Evolutionary conservation across 2,113 vertebrate genomes (phyloP), one percentile per base, ranked within the genome.

Genomic region (Etheostoma cragini): DNA sequence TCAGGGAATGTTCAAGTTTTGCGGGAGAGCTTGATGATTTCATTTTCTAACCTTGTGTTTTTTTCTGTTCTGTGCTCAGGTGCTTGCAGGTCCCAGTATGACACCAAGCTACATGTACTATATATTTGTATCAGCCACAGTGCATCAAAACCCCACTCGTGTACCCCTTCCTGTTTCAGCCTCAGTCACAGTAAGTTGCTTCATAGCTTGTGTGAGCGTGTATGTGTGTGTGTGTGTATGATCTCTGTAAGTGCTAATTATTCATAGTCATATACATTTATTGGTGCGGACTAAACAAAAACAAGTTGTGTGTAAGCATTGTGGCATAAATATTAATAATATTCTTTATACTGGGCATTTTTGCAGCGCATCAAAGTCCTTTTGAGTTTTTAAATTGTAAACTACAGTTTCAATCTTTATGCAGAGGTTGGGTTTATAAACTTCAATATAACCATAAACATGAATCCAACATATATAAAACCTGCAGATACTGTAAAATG

Each of bases 401-500:
- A 11, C 35, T n/a, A 22, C 17, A 57, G 22, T 63, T n/a, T 65
- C 12, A 17, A 19, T 56, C 4, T 2, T 1, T 47, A 10, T 67
- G 15, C 54, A 73, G 22, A 66, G 38, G 8, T 7, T 38, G 33
- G n/a, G 19, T n/a, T n/a, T n/a, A 33, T 33, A 17, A 56, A 56
- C 17, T 8, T 50, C 15, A 69, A 30, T 14, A 12, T 57, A 57
- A 35, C 17, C n/a, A 5, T 24, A 33, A 33, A 33, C 4, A 38
- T 56, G 24, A 78, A 38, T 35, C 12, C 10, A 1, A 35, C 17
- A 46, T 4, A 10, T 24, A 42, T 46, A n/a, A 60, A 65, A 35
- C 26, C 22, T 35, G 30, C 15, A 30, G 26, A 74, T 62, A 42
- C 38, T 42, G 38, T 42, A 54, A 61, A 72, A 83, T 87, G 64